Percentiles rank a stretch among this genome's conserved stretches.
Conservation (phyloP, 2,797 vertebrate species). For the Sebastes kiyomatsui region DNA sequence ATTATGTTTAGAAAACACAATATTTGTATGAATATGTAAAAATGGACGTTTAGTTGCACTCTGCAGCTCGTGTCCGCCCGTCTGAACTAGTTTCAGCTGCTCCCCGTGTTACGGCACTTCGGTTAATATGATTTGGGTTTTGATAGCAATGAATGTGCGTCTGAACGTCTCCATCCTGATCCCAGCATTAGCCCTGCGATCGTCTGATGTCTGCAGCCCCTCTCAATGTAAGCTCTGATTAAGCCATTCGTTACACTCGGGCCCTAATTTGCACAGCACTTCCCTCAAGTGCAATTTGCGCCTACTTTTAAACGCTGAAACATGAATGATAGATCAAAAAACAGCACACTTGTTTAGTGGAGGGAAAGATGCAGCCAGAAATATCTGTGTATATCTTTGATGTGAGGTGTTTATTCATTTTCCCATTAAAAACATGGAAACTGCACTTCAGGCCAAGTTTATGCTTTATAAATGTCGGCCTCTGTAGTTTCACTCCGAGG, state of each 20-base stretch:
- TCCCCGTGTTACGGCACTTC: neutral
- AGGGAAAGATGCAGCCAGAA: conserved; percentile 23
- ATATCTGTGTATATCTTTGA: conserved; percentile 33
- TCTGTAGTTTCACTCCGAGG: conserved; percentile 22
- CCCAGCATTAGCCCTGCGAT: conserved; percentile 10
- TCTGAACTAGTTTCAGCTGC: neutral
- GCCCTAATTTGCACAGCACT: conserved; percentile 54
- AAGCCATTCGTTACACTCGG: conserved; percentile 57
- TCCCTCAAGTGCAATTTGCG: conserved; percentile 55
- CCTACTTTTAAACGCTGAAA: conserved; percentile 41
- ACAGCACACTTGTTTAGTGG: conserved; percentile 26
- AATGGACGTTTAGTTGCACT: neutral
- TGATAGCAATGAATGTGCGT: conserved; percentile 10
- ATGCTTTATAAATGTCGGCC: conserved; percentile 16
- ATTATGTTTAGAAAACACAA: neutral
- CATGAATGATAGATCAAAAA: conserved; percentile 40
- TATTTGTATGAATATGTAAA: neutral
- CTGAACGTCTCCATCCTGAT: conserved; percentile 22
- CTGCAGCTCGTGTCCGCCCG: neutral
- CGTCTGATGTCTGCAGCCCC: conserved; percentile 47
- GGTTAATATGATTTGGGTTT: conserved; percentile 28
- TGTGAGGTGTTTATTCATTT: conserved; percentile 33
- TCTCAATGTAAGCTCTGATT: conserved; percentile 55
- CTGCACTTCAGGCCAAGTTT: conserved; percentile 28
- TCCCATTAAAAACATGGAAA: conserved; percentile 20